These are phyloP conservation scores for Drosophila koepferae DNA, from an alignment of 2,888 invertebrate genomes.

Conservation along the genomic window DNA sequence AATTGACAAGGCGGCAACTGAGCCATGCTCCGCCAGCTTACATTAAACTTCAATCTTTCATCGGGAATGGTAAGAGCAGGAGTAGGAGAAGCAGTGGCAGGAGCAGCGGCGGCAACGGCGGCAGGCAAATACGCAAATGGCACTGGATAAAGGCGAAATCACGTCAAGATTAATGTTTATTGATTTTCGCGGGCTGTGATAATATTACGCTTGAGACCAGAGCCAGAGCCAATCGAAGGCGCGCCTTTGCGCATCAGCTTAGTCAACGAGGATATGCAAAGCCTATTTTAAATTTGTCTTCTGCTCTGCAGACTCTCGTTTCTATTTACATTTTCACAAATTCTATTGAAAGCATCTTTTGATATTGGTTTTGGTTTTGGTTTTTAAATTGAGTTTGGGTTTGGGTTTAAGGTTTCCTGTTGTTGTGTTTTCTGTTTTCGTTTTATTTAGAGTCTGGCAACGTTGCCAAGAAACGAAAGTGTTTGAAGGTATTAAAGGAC, in stretches of 20 bases:
- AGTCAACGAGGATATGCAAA: conserved; percentile 67
- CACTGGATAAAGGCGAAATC: conserved; percentile 75
- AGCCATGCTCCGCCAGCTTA: conserved; percentile 22
- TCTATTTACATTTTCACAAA: conserved; percentile 67
- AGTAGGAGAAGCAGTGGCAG: not conserved
- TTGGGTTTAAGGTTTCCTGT: not conserved
- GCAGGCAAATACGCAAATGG: conserved; percentile 70
- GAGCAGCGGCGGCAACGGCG: not conserved
- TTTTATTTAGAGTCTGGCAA: not conserved
- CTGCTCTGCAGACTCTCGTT: conserved; percentile 35
- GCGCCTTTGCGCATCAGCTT: conserved; percentile 56
- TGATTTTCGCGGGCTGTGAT: conserved; percentile 67
- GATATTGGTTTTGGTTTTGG: conserved; percentile 11
- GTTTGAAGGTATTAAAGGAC: not conserved
- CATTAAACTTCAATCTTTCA: conserved; percentile 69
- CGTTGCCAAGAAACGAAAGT: conserved; percentile 1
- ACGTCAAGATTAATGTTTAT: conserved; percentile 77
- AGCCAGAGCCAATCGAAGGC: conserved; percentile 26
- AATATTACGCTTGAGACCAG: conserved; percentile 49
- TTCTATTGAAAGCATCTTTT: conserved; percentile 20
- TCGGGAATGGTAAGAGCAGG: conserved; percentile 38
- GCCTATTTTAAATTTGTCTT: conserved; percentile 71
- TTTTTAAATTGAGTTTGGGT: not conserved
- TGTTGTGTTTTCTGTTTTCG: not conserved
- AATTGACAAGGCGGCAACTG: conserved; percentile 42